Evolutionary conservation across 2,888 invertebrate genomes (phyloP).

Genomic region (Erannis defoliaria): DNA sequence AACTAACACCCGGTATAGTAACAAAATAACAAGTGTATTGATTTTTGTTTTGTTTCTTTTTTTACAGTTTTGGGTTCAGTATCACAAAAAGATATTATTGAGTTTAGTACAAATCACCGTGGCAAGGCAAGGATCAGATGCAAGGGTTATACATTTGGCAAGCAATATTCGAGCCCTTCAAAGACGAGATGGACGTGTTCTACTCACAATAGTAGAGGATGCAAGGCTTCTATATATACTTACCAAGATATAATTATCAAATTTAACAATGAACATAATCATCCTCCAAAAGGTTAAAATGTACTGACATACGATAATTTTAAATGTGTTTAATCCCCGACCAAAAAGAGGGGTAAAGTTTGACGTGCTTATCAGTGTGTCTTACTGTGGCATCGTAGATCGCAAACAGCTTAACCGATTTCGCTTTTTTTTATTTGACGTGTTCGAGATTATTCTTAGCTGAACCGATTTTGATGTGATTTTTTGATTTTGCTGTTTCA

Average conservation of each 20-base stretch:
- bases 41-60: too few relatives aligned
- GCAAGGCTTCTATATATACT: conserved; percentile 46
- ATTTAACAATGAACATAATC: conserved; percentile 37
- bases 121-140: conserved; percentile 36
- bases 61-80: neutral
- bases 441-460: too few relatives aligned
- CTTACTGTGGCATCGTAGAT: too few relatives aligned
- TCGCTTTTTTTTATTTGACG: too few relatives aligned
- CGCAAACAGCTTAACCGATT: too few relatives aligned
- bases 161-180: conserved; percentile 14
- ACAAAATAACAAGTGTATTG: too few relatives aligned
- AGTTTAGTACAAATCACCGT: conserved; percentile 26
- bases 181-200: conserved; percentile 51
- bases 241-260: conserved; percentile 33
- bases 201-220: conserved; percentile 46
- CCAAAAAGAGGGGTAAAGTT: too few relatives aligned
- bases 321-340: too few relatives aligned
- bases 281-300: conserved; percentile 8
- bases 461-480: too few relatives aligned
- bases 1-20: too few relatives aligned
- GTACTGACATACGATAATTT: neutral
- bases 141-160: conserved; percentile 39
- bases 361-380: too few relatives aligned
- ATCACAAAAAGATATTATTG: conserved; percentile 5
- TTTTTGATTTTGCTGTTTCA: too few relatives aligned